Evolutionary conservation across 2,113 vertebrate genomes (phyloP).

Genomic region (Calonectris borealis): DNA sequence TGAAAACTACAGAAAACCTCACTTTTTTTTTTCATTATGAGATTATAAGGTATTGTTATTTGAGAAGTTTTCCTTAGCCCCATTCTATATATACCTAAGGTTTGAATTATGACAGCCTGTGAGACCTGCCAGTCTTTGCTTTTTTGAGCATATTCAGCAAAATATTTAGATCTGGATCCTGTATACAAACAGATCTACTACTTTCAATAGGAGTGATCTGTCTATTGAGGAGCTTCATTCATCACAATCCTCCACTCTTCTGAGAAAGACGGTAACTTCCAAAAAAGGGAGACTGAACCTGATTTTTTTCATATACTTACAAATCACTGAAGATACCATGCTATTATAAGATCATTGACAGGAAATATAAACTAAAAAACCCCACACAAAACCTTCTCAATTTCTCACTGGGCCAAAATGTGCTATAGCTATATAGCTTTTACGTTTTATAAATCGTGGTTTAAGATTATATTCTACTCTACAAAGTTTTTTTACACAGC

Average conservation of each 20-base stretch:
- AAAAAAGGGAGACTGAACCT: neutral
- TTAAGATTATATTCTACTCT: neutral
- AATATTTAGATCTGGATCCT: neutral
- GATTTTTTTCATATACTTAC: neutral
- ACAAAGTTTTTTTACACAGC: neutral
- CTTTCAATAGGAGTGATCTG: neutral
- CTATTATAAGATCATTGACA: neutral
- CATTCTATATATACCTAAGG: neutral
- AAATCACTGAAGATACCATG: neutral
- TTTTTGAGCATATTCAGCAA: neutral
- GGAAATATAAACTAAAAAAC: neutral
- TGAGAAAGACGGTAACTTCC: neutral
- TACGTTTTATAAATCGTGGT: fast-evolving
- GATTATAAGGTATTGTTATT: neutral
- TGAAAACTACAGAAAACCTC: fast-evolving
- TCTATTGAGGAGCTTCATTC: neutral
- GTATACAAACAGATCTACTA: neutral
- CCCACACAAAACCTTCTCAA: neutral
- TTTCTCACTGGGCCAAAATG: neutral
- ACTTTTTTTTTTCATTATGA: neutral
- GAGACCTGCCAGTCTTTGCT: neutral
- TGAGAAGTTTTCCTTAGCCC: neutral
- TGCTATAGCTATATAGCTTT: neutral
- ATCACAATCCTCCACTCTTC: neutral
- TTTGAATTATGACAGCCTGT: neutral